Base-by-base conservation (phyloP, 1,140 invertebrate genomes). In the Hypothenemus hampei region DNA sequence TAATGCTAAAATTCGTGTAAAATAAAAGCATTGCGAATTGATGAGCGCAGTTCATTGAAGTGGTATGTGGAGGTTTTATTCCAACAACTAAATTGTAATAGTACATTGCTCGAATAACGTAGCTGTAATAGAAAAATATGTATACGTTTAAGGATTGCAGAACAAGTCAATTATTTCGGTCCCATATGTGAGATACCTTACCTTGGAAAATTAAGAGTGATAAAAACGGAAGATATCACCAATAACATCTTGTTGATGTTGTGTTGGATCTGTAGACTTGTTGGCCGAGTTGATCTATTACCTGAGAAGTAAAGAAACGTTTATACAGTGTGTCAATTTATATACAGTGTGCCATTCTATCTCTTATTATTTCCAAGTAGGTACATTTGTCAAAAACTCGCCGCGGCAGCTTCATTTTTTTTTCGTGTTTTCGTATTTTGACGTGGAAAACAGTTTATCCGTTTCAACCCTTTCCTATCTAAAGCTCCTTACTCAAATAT, bases 171-270 rank as follows among this genome's bases (percentile, higher is more conserved):
- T n/a, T n/a, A n/a, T n/a, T n/a, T 22, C 33, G n/a, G 4, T 48
- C 13, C 44, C n/a, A 11, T 6, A 20, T 46, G 18, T 26, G 15
- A n/a, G n/a, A n/a, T n/a, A n/a, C n/a, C 29, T 59, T 62, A 71
- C 69, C 69, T 71, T 13, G 89, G 89, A 13, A 90, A 67, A 72
- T 92, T 91, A 16, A 91, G 74, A 22, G 81, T 74, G 1, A 92
- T 79, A 69, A 90, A 93, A 1, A 87, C 84, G 1, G 82, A 82
- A 1, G 87, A 89, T 5, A 91, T 86, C 16, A 90, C 73, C 0
- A 93, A 75, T 8, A 92, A 75, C 83, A 90, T 91, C 68, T 87
- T 83, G 3, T 87, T 91, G 8, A 91, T 80, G 65, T 84, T 86
- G 3, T 69, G 59, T 50, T 71, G 69, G 22, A 44, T 58, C 49